A percentile compares a stretch with the other conserved stretches of the same genome.
Evolutionary conservation across 2,113 vertebrate genomes (phyloP).

Genomic region (Andinoacara biseriatus): DNA sequence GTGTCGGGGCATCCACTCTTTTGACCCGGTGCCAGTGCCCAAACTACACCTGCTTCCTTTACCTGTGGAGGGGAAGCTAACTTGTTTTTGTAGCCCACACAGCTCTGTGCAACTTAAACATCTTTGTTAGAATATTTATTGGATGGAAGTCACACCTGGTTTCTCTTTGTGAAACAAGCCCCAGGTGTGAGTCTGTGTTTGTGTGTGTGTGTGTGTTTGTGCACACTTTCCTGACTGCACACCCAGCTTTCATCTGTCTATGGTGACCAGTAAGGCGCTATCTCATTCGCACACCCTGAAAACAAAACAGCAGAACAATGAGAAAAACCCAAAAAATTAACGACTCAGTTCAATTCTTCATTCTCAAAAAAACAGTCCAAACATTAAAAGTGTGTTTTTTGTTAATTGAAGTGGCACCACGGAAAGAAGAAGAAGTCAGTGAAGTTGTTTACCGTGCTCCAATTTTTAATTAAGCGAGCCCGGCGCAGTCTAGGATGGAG

Average conservation of each 20-base stretch:
- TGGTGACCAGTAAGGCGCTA: slow-evolving; percentile 1
- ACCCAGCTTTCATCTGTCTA: not conserved
- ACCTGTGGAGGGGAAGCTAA: not conserved
- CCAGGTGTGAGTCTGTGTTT: slow-evolving; percentile 10
- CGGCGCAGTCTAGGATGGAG: slow-evolving; percentile 54
- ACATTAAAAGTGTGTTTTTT: slow-evolving; percentile 48
- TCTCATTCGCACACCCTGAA: slow-evolving; percentile 8
- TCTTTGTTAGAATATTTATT: not conserved
- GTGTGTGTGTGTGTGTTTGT: slow-evolving; percentile 5
- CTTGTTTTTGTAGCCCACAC: not conserved
- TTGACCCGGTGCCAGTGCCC: not conserved
- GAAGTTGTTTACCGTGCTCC: slow-evolving; percentile 63
- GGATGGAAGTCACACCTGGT: not conserved
- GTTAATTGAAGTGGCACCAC: not conserved
- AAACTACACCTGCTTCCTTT: not conserved
- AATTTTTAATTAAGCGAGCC: slow-evolving; percentile 70
- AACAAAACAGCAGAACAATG: slow-evolving; percentile 36
- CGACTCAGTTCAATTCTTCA: slow-evolving; percentile 28
- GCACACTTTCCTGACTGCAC: not conserved
- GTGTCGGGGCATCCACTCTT: not conserved
- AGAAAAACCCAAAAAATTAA: slow-evolving; percentile 45
- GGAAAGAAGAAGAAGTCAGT: slow-evolving; percentile 33
- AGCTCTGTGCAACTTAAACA: not conserved
- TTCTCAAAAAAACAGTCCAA: slow-evolving; percentile 16
- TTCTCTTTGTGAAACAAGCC: not conserved